phyloP scores from a whole-genome alignment of 2,113 vertebrate genomes.

The Equus quagga region DNA sequence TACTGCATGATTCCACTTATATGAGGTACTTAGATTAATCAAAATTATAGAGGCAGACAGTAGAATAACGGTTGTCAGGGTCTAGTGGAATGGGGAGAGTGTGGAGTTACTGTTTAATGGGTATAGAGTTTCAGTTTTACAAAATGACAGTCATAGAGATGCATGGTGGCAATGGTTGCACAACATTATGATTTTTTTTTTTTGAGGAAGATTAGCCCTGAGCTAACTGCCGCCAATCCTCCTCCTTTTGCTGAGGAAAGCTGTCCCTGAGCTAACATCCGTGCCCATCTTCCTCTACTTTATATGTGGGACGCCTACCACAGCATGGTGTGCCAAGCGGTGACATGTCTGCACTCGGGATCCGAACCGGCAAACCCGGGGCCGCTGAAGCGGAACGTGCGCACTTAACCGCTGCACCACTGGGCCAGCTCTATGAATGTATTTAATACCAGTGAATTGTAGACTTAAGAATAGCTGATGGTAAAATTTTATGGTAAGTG shows the following conservation, averaged over 20 bases:
- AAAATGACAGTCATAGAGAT: neutral
- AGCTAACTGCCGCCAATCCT: no score
- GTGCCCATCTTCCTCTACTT: no score
- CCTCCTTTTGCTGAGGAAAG: no score
- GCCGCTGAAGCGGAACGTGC: no score
- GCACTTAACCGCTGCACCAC: no score
- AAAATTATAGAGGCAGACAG: neutral
- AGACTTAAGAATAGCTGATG: neutral
- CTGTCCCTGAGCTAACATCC: no score
- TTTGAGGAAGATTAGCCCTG: no score
- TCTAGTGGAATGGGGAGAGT: neutral
- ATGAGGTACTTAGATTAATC: neutral
- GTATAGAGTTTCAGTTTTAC: neutral
- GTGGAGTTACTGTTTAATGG: neutral
- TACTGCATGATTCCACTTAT: neutral
- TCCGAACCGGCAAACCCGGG: no score
- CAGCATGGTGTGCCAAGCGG: no score
- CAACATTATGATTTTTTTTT: neutral
- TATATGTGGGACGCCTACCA: no score
- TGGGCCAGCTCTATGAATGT: neutral
- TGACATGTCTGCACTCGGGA: no score
- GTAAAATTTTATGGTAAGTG: neutral
- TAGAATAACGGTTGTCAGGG: neutral
- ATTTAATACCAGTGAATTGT: neutral
- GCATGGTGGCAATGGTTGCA: neutral